Conservation (phyloP, 2,888 invertebrate genomes). For the Sesia apiformis region DNA sequence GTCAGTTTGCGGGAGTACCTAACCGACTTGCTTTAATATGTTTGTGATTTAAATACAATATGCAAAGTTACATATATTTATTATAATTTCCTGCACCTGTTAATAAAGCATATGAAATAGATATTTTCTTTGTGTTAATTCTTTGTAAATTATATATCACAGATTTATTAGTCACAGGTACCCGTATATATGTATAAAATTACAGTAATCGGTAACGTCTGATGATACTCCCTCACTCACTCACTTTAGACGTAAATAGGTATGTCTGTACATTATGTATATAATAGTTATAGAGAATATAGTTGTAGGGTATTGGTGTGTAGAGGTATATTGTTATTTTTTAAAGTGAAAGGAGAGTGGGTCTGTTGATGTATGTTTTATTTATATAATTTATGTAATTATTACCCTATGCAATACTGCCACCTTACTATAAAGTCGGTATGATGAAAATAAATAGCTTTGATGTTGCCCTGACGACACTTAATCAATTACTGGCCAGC, state of each 20-base stretch:
- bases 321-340: slow-evolving; percentile 42
- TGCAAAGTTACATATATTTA: slow-evolving; percentile 31
- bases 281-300: slow-evolving; percentile 55
- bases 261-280: slow-evolving; percentile 61
- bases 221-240: too few relatives aligned
- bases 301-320: slow-evolving; percentile 44
- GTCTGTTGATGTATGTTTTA: slow-evolving; percentile 33
- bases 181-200: too few relatives aligned
- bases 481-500: too few relatives aligned
- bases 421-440: slow-evolving; percentile 3
- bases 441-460: too few relatives aligned
- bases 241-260: slow-evolving; percentile 17
- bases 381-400: slow-evolving; percentile 25
- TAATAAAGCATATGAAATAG: slow-evolving; percentile 40
- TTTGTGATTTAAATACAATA: slow-evolving; percentile 26
- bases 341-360: slow-evolving; percentile 29
- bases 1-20: neutral
- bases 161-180: too few relatives aligned
- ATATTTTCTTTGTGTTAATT: slow-evolving; percentile 12
- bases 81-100: slow-evolving; percentile 48
- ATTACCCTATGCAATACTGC: slow-evolving; percentile 8
- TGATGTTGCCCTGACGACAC: too few relatives aligned
- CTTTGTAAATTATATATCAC: neutral
- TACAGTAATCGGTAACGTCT: too few relatives aligned
- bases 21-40: neutral